Evolutionary conservation across 1,140 invertebrate species (phyloP).

Genomic region (Hypothenemus hampei): DNA sequence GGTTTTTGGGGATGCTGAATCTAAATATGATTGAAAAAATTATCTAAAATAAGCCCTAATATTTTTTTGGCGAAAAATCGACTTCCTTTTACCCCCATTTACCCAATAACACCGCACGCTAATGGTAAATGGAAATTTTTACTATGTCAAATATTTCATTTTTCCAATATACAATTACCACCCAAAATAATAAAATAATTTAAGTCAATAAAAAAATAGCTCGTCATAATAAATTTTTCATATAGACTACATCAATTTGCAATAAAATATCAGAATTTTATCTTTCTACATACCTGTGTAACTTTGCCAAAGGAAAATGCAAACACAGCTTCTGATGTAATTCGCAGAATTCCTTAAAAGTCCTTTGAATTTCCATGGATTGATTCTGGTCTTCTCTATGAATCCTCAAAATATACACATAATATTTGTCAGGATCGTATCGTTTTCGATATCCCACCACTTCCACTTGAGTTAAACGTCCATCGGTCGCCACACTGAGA

Average conservation of each 20-base stretch:
- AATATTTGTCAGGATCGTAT: slow-evolving; percentile 97
- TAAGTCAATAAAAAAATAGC: background rate
- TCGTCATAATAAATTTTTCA: too few relatives aligned
- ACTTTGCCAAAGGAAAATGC: slow-evolving; percentile 85
- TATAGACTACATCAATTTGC: too few relatives aligned
- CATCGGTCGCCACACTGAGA: slow-evolving; percentile 80
- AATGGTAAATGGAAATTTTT: too few relatives aligned
- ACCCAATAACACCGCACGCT: too few relatives aligned
- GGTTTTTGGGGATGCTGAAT: too few relatives aligned
- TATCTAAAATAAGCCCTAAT: too few relatives aligned
- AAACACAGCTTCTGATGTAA: slow-evolving; percentile 91
- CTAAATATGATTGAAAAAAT: too few relatives aligned
- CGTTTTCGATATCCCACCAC: slow-evolving; percentile 90
- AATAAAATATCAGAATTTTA: too few relatives aligned
- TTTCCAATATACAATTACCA: background rate
- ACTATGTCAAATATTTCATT: too few relatives aligned
- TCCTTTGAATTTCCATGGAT: slow-evolving; percentile 81
- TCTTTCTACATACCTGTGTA: slow-evolving; percentile 74
- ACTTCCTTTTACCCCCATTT: too few relatives aligned
- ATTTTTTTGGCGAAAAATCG: too few relatives aligned
- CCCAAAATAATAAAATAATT: background rate
- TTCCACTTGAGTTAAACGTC: slow-evolving; percentile 77
- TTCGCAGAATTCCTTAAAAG: slow-evolving; percentile 95
- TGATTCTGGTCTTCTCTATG: slow-evolving; percentile 79
- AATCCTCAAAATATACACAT: slow-evolving; percentile 90